Percentiles rank a stretch among this genome's conserved stretches.
Evolutionary conservation across 2,797 vertebrate species (phyloP).

Genomic region (Gallinago nigripennis): DNA sequence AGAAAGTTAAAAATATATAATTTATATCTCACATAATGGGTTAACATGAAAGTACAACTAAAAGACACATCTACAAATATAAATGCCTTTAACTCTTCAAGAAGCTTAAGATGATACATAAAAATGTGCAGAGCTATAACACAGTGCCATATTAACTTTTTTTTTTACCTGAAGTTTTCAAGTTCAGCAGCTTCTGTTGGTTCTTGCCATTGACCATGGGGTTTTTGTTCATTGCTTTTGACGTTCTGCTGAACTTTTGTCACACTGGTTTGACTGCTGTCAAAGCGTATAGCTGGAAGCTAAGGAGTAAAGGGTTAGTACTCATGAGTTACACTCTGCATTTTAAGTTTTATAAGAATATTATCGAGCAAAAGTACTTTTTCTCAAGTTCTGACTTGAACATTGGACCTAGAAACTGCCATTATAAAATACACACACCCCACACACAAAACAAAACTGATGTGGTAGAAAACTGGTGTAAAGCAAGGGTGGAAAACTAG

Average conservation of each 20-base stretch:
- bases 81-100: neutral
- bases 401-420: neutral
- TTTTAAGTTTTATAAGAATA: neutral
- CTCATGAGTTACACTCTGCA: neutral
- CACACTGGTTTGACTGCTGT: slow-evolving; percentile 55
- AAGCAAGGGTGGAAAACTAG: neutral
- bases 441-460: neutral
- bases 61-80: neutral
- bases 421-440: neutral
- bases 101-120: neutral
- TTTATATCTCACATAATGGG: neutral
- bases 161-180: slow-evolving; percentile 87
- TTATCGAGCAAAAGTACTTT: neutral
- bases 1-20: neutral
- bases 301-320: slow-evolving; percentile 59
- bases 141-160: neutral
- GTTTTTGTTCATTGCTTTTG: slow-evolving; percentile 56
- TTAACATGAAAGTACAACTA: neutral
- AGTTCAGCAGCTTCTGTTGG: slow-evolving; percentile 83
- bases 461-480: neutral
- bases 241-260: slow-evolving; percentile 61
- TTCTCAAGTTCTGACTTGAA: neutral
- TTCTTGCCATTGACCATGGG: slow-evolving; percentile 62
- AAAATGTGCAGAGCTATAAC: neutral
- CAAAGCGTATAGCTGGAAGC: slow-evolving; percentile 75